A percentile compares a stretch with the other conserved stretches of the same genome.
Evolutionary conservation across 2,797 vertebrate species (phyloP).

Genomic region (Anableps anableps): DNA sequence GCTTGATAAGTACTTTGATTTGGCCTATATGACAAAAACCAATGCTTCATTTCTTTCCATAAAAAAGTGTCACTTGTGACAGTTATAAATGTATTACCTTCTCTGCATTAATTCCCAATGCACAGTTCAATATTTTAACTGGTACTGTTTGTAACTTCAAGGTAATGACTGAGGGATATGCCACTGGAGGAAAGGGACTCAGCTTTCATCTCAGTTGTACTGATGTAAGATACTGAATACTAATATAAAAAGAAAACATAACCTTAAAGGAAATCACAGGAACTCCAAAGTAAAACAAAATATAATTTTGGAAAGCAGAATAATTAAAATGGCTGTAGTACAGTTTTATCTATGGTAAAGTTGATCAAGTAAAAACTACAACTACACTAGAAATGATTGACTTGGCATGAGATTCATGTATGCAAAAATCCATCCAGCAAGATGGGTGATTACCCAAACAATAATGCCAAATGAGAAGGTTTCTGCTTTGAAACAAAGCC

Average conservation of each 20-base stretch:
- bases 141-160: neutral
- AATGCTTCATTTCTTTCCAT: neutral
- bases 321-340: neutral
- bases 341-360: too few species aligned
- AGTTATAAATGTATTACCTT: neutral
- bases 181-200: neutral
- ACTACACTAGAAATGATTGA: neutral
- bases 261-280: neutral
- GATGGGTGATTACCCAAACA: neutral
- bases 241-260: neutral
- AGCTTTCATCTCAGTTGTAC: neutral
- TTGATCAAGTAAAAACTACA: neutral
- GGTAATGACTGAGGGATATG: neutral
- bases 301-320: neutral
- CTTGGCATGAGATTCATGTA: neutral
- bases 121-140: neutral
- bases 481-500: conserved; percentile 28
- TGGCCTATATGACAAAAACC: neutral
- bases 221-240: neutral
- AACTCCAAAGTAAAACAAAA: neutral
- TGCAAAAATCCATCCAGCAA: neutral
- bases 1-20: neutral
- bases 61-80: neutral
- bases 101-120: neutral
- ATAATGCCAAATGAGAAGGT: neutral